Evolutionary conservation across 2,888 invertebrate genomes (phyloP).

Genomic region (Polyommatus iphigenia): DNA sequence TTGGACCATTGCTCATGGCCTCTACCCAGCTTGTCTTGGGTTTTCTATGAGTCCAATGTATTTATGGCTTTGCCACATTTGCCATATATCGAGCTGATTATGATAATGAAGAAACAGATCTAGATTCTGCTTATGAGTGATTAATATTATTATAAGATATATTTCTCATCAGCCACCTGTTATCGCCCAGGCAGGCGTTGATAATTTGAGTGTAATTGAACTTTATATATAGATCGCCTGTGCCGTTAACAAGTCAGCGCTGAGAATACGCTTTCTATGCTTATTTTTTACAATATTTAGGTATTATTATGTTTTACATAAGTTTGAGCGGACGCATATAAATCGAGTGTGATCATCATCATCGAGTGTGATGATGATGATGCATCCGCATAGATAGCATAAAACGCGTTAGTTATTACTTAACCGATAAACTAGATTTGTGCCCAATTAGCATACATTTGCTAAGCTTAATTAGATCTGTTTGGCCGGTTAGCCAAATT

Average conservation of each 20-base stretch:
- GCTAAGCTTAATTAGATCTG: constrained; percentile 10
- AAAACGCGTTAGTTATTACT: neutral
- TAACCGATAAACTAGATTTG: constrained; percentile 6
- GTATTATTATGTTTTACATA: no score
- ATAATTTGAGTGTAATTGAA: constrained; percentile 19
- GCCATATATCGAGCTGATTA: no score
- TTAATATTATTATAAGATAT: neutral
- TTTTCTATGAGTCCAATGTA: no score
- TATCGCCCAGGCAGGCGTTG: neutral
- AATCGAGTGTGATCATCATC: no score
- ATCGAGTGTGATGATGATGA: neutral
- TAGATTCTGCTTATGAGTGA: neutral
- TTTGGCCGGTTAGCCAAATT: constrained; percentile 7
- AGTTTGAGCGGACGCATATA: no score
- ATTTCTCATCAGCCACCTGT: neutral
- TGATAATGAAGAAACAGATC: no score
- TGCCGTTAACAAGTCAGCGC: neutral
- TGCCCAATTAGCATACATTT: neutral
- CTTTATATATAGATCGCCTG: constrained; percentile 6
- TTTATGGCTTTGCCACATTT: no score
- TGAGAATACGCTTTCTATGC: no score
- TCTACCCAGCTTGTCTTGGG: no score
- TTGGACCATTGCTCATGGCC: no score
- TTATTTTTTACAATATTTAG: no score
- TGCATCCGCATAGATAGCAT: neutral